phyloP scores from a whole-genome alignment of 2,797 vertebrate genomes.

The Arrhamphus sclerolepis region DNA sequence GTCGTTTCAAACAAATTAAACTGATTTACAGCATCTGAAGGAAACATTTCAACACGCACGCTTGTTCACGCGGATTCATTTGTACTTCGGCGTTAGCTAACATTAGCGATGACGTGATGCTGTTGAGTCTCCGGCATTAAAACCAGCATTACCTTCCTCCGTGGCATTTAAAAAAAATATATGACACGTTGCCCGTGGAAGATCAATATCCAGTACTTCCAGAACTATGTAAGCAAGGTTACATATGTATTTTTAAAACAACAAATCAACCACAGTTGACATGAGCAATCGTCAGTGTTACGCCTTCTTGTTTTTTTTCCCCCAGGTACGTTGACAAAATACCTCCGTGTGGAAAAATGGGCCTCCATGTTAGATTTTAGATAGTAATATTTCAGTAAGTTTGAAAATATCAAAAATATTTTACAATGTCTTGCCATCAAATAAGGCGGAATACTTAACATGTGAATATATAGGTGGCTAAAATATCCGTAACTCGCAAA shows the following conservation, averaged over 20 bases:
- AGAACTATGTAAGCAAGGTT: background rate
- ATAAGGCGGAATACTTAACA: no score
- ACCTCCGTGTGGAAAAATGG: slow-evolving; percentile 46
- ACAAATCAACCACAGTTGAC: slow-evolving; percentile 19
- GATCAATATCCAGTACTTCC: background rate
- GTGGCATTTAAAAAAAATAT: slow-evolving; percentile 67
- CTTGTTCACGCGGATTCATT: background rate
- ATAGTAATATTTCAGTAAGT: background rate
- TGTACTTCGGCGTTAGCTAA: slow-evolving; percentile 16
- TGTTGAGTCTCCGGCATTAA: slow-evolving; percentile 26
- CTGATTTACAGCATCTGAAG: background rate
- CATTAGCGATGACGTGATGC: slow-evolving; percentile 67
- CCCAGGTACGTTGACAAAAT: slow-evolving; percentile 50
- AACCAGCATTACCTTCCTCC: slow-evolving; percentile 72
- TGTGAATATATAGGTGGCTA: no score
- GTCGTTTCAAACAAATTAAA: background rate
- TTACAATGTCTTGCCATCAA: background rate
- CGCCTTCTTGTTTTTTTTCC: slow-evolving; percentile 39
- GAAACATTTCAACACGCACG: background rate
- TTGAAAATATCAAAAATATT: background rate
- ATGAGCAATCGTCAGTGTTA: slow-evolving; percentile 35
- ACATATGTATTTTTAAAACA: background rate
- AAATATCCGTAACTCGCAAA: no score
- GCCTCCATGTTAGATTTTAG: background rate
- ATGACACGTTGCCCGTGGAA: background rate